These are phyloP conservation scores for Tetrax tetrax DNA, from an alignment of 2,113 vertebrate genomes.

Conservation along the genomic window DNA sequence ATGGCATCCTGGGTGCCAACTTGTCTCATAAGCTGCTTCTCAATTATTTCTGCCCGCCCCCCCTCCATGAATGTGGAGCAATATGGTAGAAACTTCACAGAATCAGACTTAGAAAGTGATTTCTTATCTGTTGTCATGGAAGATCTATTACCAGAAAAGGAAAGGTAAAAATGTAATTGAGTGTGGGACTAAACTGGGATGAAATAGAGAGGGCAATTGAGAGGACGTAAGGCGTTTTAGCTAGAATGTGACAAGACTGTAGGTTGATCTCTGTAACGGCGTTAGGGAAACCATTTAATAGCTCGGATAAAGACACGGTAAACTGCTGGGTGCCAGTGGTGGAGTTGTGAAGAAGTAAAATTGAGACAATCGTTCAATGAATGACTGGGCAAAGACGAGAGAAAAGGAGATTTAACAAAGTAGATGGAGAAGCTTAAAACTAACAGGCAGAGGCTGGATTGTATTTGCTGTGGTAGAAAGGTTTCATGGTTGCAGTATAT, in stretches of 20 bases:
- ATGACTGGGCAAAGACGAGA: not conserved
- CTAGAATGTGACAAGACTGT: not conserved
- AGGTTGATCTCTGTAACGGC: not conserved
- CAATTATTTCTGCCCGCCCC: not conserved
- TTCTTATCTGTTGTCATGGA: not conserved
- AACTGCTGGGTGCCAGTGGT: not conserved
- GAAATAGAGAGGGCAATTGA: not conserved
- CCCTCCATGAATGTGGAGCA: not conserved
- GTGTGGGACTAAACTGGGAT: not conserved
- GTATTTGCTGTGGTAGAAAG: not conserved
- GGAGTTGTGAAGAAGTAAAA: not conserved
- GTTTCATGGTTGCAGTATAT: not conserved
- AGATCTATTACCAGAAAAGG: not conserved
- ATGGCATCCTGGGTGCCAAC: not conserved
- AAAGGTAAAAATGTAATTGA: not conserved
- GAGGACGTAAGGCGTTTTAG: not conserved
- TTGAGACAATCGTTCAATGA: not conserved
- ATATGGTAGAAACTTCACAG: not conserved
- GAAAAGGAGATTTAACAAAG: not conserved
- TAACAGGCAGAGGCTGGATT: not conserved
- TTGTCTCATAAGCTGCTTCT: not conserved
- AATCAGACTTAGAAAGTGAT: not conserved
- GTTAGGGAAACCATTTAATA: not conserved
- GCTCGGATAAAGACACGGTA: not conserved
- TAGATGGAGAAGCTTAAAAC: not conserved